Evolutionary conservation across 2,797 vertebrate genomes (phyloP), one percentile per base, ranked within the genome.

Genomic region (Oreortyx pictus): DNA sequence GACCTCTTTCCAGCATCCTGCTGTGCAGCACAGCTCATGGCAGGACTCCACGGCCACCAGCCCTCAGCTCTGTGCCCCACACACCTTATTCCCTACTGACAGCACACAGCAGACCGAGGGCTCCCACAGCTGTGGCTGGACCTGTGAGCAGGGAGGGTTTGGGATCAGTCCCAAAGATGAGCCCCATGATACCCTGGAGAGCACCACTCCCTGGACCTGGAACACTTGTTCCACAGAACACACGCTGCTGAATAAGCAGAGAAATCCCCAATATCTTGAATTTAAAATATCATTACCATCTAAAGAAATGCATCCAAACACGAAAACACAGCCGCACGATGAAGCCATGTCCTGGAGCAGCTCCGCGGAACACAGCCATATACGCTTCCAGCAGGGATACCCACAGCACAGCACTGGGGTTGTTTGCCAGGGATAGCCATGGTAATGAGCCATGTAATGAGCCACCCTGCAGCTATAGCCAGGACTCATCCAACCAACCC

Each of bases 381-480:
- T 47, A 20, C 44, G 33, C 87, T 46, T 86, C 43, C 77, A 64
- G 82, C 39, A 95, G 92, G 90, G 71, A 87, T 7, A 79, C 93
- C 87, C 79, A 39, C 79, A 87, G 86, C 81, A 52, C 72, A 44
- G 84, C 85, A 73, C 76, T 2, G 0, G 82, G 71, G 31, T 50
- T 91, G 57, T 92, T 74, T 91, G 94, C 94, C 95, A 96, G 94
- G 90, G 90, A 93, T 74, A 65, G 82, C 52, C 59, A 35, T 0
- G 31, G 85, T 96, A 96, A 96, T 91, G 96, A 94, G 59, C 92
- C 93, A 65, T 89, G 92, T 92, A 95, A 95, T 82, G 87, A 95
- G 89, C 85, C 89, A 91, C 92, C 87, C 94, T 54, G 95, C 96
- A 95, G 94, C 91, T 89, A 82, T 0, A 31, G 62, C 64, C 89